These are phyloP conservation scores for Habroteleia sp. DNA, from an alignment of 2,888 invertebrate species.

Conservation along the genomic window DNA sequence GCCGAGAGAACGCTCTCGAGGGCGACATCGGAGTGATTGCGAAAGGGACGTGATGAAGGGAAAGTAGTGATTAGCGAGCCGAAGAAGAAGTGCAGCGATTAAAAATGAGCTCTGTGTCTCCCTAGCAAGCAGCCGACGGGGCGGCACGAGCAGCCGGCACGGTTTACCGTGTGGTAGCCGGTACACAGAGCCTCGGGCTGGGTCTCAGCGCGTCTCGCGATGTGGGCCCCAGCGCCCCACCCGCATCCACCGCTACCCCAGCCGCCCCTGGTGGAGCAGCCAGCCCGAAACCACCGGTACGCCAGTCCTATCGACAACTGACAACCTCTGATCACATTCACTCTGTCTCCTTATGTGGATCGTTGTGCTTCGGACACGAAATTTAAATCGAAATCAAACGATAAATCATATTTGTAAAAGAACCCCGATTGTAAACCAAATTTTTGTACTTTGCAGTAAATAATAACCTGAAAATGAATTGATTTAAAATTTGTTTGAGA, in stretches of 20 bases:
- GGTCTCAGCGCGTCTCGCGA: conserved; percentile 84
- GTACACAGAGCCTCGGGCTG: conserved; percentile 88
- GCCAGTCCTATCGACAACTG: conserved; percentile 78
- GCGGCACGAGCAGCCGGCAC: conserved; percentile 90
- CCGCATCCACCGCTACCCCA: conserved; percentile 71
- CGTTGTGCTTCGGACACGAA: conserved; percentile 22
- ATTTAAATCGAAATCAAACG: no score
- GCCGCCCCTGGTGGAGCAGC: conserved; percentile 73
- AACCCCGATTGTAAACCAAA: no score
- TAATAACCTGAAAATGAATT: no score
- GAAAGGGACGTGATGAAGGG: neutral
- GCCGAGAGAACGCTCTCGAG: neutral
- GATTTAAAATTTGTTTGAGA: no score
- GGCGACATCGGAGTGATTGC: neutral
- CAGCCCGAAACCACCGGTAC: conserved; percentile 80
- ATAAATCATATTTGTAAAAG: no score
- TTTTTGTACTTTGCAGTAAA: no score
- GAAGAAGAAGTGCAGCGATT: conserved; percentile 49
- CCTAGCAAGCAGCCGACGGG: conserved; percentile 89
- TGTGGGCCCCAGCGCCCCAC: conserved; percentile 78
- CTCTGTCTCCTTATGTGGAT: conserved; percentile 53
- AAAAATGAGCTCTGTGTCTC: conserved; percentile 70
- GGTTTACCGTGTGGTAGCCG: conserved; percentile 89
- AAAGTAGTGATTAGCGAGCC: conserved; percentile 17
- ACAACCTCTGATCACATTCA: conserved; percentile 54